Conservation (phyloP, 2,888 invertebrate species). For the Xestia xanthographa region DNA sequence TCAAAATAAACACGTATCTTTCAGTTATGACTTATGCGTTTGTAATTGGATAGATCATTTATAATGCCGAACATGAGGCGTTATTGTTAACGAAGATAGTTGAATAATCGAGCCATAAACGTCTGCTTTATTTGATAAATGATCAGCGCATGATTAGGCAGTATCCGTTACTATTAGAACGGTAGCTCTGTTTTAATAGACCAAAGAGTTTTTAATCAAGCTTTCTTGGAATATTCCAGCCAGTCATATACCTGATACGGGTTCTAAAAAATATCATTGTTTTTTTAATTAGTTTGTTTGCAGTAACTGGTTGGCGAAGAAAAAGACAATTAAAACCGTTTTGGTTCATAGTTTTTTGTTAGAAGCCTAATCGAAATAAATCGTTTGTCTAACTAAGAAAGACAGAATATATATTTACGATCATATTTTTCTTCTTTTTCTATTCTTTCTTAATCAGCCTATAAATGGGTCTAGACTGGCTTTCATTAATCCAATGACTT, state of each 20-base stretch:
- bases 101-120: constrained; percentile 26
- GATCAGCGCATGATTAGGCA: constrained; percentile 40
- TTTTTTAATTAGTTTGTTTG: constrained; percentile 27
- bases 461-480: constrained; percentile 39
- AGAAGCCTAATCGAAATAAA: constrained; percentile 3
- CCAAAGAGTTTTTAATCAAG: constrained; percentile 2
- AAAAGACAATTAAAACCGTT: constrained; percentile 38
- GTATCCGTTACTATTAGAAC: constrained; percentile 23
- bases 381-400: constrained; percentile 1
- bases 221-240: constrained; percentile 16
- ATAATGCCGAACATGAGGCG: constrained; percentile 22
- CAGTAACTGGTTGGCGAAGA: not conserved
- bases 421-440: not conserved
- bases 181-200: constrained; percentile 1
- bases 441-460: not conserved
- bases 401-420: not conserved
- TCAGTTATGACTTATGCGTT: constrained; percentile 50
- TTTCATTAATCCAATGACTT: constrained; percentile 16
- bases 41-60: constrained; percentile 50
- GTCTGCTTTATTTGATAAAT: constrained; percentile 30
- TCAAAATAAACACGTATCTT: constrained; percentile 46
- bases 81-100: constrained; percentile 23
- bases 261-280: constrained; percentile 12
- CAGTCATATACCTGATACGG: constrained; percentile 4
- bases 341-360: constrained; percentile 27